A percentile compares a stretch with the other conserved stretches of the same genome.
phyloP scores from a whole-genome alignment of 2,797 vertebrate species.

The Acropternis orthonyx region DNA sequence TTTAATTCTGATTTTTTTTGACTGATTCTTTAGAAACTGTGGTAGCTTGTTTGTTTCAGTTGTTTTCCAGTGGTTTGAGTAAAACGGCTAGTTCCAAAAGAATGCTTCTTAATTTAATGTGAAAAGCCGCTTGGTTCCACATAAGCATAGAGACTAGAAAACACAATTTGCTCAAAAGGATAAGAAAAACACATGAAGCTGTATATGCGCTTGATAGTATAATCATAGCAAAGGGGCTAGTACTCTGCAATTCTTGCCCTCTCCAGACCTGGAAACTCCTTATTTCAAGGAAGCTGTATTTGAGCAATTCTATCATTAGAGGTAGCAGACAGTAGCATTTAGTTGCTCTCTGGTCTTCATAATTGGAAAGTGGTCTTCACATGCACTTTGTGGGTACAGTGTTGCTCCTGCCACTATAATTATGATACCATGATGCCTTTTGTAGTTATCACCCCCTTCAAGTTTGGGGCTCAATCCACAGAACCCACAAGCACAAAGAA shows the following conservation, averaged over 20 bases:
- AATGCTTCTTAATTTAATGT: neutral
- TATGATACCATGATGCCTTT: neutral
- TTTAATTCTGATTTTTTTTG: neutral
- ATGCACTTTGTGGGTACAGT: neutral
- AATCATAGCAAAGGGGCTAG: neutral
- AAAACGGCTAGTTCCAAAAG: neutral
- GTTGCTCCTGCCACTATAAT: neutral
- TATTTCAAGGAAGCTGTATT: neutral
- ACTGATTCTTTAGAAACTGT: neutral
- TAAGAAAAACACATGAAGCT: neutral
- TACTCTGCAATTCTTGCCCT: neutral
- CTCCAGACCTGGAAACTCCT: neutral
- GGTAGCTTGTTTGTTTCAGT: neutral
- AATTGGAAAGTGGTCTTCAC: neutral
- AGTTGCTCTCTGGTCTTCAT: neutral
- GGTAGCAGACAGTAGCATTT: neutral
- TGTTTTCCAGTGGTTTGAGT: neutral
- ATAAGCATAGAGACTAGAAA: neutral
- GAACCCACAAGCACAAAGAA: constrained; percentile 82
- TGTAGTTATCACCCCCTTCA: constrained; percentile 79
- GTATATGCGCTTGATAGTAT: neutral
- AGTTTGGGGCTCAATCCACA: constrained; percentile 71
- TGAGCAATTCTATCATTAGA: neutral
- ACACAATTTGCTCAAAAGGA: neutral
- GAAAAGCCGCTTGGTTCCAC: neutral